phyloP scores from a whole-genome alignment of 2,113 vertebrate species.

The Pandion haliaetus region DNA sequence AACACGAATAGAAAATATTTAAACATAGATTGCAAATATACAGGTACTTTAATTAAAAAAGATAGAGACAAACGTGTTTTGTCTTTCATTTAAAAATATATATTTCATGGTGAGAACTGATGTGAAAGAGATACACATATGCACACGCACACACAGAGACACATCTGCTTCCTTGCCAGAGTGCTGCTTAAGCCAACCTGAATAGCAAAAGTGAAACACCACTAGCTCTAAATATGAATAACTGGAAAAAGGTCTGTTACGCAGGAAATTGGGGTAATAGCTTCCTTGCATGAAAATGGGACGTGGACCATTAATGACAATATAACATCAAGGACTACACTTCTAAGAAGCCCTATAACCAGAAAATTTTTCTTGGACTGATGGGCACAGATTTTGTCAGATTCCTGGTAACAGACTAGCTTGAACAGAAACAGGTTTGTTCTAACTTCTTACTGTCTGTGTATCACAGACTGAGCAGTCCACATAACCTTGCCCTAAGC shows the following conservation, averaged over 20 bases:
- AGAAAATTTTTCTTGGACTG: neutral
- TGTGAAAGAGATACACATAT: neutral
- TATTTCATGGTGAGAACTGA: neutral
- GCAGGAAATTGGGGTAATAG: neutral
- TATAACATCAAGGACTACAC: neutral
- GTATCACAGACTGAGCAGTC: neutral
- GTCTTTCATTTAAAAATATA: neutral
- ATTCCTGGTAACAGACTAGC: neutral
- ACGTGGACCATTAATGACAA: neutral
- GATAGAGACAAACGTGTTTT: neutral
- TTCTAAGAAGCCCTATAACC: neutral
- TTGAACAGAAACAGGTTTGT: neutral
- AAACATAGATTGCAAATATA: neutral
- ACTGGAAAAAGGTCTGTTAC: neutral
- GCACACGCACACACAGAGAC: neutral
- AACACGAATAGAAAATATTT: neutral
- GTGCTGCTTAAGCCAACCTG: neutral
- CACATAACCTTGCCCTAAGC: accelerated
- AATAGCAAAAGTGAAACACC: neutral
- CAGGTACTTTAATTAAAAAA: neutral
- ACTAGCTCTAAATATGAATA: neutral
- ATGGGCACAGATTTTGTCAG: neutral
- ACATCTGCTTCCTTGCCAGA: neutral
- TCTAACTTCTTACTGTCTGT: neutral
- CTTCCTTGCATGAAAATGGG: neutral